Conservation (phyloP, 1,140 invertebrate species). For the Apis dorsata region DNA sequence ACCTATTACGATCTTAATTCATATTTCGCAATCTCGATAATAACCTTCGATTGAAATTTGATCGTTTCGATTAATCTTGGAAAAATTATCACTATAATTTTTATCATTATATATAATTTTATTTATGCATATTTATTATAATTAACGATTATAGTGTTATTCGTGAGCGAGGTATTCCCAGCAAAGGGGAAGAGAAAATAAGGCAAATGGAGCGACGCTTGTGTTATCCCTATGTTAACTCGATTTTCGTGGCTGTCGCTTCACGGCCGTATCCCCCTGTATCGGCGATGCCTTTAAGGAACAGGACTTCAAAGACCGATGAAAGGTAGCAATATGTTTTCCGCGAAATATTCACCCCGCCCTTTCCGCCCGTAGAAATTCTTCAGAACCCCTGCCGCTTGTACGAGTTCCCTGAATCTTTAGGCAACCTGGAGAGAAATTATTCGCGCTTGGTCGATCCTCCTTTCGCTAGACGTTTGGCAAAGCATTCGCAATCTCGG, state of each 20-base stretch:
- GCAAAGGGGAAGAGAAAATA: background rate
- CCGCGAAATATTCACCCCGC: constrained; percentile 47
- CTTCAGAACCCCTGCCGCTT: constrained; percentile 25
- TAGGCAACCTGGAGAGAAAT: constrained; percentile 55
- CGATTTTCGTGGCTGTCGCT: constrained; percentile 28
- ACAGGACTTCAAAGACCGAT: constrained; percentile 48
- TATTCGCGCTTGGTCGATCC: constrained; percentile 53
- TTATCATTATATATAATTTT: too few species aligned
- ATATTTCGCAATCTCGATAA: constrained; percentile 62
- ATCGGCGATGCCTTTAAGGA: constrained; percentile 38
- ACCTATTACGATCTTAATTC: constrained; percentile 70
- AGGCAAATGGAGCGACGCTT: constrained; percentile 12
- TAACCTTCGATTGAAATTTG: too few species aligned
- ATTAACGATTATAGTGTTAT: background rate
- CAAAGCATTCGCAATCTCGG: constrained; percentile 43
- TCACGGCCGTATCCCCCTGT: background rate
- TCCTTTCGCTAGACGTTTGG: constrained; percentile 44
- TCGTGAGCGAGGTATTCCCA: background rate
- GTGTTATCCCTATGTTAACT: constrained; percentile 21
- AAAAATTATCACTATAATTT: too few species aligned
- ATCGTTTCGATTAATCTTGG: too few species aligned
- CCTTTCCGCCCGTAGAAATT: constrained; percentile 30
- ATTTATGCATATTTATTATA: too few species aligned
- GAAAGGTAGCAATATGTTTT: constrained; percentile 38
- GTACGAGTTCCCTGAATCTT: constrained; percentile 45